A percentile compares a stretch with the other conserved stretches of the same genome.
phyloP scores from a whole-genome alignment of 2,888 invertebrate genomes.

The Tineola bisselliella region DNA sequence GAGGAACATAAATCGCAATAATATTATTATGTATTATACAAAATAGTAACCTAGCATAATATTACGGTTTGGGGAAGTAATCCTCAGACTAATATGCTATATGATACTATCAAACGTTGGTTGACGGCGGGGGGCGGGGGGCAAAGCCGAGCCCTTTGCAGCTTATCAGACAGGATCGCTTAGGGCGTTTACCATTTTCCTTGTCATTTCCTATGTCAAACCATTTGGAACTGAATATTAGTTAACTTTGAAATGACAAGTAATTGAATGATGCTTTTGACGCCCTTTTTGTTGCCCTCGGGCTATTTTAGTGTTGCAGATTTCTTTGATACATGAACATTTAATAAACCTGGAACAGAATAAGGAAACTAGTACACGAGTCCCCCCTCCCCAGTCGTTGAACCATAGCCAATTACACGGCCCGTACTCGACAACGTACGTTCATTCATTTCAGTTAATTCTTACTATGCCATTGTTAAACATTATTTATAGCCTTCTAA shows the following conservation, averaged over 20 bases:
- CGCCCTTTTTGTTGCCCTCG: not conserved
- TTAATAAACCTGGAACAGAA: not conserved
- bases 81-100: not conserved
- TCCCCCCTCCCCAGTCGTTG: slow-evolving; percentile 26
- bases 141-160: not conserved
- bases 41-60: not conserved
- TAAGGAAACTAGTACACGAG: not conserved
- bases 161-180: slow-evolving; percentile 22
- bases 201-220: slow-evolving; percentile 39
- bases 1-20: too few species aligned
- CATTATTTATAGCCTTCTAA: not conserved
- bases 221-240: slow-evolving; percentile 27
- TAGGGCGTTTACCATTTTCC: slow-evolving; percentile 56
- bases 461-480: not conserved
- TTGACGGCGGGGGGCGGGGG: not conserved
- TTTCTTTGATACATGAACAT: not conserved
- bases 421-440: slow-evolving; percentile 17
- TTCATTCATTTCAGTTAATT: slow-evolving; percentile 16
- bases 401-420: slow-evolving; percentile 30
- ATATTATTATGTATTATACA: not conserved
- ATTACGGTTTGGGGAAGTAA: not conserved
- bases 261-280: not conserved
- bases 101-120: not conserved
- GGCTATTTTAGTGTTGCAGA: not conserved
- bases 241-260: not conserved